phyloP scores from a whole-genome alignment of 2,797 vertebrate species.

The Clarias laeviceps region DNA sequence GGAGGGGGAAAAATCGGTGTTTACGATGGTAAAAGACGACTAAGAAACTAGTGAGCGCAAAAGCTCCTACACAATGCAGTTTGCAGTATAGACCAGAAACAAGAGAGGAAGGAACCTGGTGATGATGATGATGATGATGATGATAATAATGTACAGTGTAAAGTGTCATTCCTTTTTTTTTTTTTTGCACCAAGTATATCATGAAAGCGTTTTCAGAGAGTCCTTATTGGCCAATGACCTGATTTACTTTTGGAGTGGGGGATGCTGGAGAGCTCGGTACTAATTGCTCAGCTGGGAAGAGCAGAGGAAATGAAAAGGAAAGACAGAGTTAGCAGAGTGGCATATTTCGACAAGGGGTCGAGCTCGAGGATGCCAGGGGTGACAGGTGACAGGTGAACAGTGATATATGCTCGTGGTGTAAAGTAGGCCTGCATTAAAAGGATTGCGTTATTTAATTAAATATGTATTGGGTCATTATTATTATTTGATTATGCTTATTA shows the following conservation, averaged over 20 bases:
- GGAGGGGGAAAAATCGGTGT: not conserved
- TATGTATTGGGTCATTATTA: not conserved
- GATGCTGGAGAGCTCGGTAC: conserved; percentile 70
- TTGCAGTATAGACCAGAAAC: not conserved
- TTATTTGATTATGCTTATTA: not conserved
- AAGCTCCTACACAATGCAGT: not conserved
- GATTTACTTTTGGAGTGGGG: conserved; percentile 69
- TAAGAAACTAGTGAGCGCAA: not conserved
- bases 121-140: not conserved
- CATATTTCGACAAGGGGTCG: conserved; percentile 63
- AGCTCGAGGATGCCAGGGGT: conserved; percentile 32
- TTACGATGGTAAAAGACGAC: not conserved
- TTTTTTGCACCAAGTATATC: not conserved
- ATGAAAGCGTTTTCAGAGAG: conserved; percentile 62
- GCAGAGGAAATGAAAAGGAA: conserved; percentile 54
- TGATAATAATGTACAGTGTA: not conserved
- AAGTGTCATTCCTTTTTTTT: not conserved
- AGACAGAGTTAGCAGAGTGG: conserved; percentile 55
- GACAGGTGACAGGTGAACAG: conserved; percentile 33
- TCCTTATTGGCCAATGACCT: conserved; percentile 71
- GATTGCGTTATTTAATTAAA: not conserved
- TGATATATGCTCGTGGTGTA: not conserved
- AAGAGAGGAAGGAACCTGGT: not conserved
- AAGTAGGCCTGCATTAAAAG: not conserved
- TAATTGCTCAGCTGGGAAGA: conserved; percentile 78